Base-by-base conservation (phyloP, 1,140 invertebrate genomes). In the Bombus cullumanus region DNA sequence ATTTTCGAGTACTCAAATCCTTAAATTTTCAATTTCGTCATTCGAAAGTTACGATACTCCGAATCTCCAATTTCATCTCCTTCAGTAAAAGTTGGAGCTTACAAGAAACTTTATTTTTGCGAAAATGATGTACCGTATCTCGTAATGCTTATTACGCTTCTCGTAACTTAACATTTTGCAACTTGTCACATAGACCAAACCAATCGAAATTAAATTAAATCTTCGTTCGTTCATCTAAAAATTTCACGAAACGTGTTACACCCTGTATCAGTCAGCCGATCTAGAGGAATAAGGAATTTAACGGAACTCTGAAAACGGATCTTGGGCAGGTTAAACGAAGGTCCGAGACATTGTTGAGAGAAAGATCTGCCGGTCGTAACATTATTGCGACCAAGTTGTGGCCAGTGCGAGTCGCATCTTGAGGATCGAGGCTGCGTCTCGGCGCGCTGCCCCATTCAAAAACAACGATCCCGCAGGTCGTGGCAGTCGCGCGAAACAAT, bases 401-500 rank as follows among this genome's bases (percentile, higher is more conserved):
- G 69, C 39, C 71, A 47, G 62, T 47, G 43, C 53, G 31, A 41
- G 73, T 43, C 53, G 31, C 72, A 76, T 47, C 81, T 53, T 59
- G 71, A 28, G 3, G 57, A 74, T 34, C 71, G 81, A 75, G 81
- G 25, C n/a, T 68, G 47, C 13, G 73, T 47, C 62, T 53, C 47
- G 47, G 43, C 37, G 28, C 62, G 47, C 53, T 78, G 86, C n/a
- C 75, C 77, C 72, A 75, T 89, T 89, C 87, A 88, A 89, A 81
- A 53, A 53, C 88, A 80, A 71, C 59, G 73, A 85, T 78, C 83
- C 78, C 74, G 79, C 83, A 80, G 88, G 88, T 89, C 87, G 79
- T 75, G 73, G 87, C 88, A 86, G 66, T 77, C 88, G 86, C 93
- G 93, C 92, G 93, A 94, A 94, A 94, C 93, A 94, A 94, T 94